phyloP scores from a whole-genome alignment of 2,797 vertebrate genomes.

The Sebastes baramenuke region DNA sequence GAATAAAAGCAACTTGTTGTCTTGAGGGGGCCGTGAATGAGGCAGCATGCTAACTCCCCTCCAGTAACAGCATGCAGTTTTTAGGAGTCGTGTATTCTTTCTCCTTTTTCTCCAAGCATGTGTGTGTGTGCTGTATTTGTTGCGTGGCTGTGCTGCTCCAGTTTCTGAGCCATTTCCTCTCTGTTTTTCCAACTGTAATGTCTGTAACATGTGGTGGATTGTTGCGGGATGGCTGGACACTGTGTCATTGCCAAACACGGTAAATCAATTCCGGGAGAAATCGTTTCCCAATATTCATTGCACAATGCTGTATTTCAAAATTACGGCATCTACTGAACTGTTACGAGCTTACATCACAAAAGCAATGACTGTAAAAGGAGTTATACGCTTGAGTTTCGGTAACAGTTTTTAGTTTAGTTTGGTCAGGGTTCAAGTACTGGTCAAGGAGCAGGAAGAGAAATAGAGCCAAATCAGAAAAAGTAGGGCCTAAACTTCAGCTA shows the following conservation, averaged over 20 bases:
- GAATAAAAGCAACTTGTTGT: conserved; percentile 71
- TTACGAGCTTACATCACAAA: neutral
- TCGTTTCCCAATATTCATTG: conserved; percentile 35
- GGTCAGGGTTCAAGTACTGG: neutral
- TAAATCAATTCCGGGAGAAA: conserved; percentile 46
- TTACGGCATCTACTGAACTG: neutral
- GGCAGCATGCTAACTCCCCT: conserved; percentile 41
- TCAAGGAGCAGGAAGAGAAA: neutral
- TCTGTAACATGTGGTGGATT: conserved; percentile 72
- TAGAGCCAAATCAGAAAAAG: neutral
- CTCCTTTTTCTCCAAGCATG: neutral
- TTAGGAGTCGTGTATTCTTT: conserved; percentile 19
- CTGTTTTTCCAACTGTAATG: conserved; percentile 57
- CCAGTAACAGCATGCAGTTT: conserved; percentile 42
- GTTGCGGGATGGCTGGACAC: conserved; percentile 48
- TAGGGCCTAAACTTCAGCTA: neutral
- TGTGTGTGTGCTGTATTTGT: conserved; percentile 20
- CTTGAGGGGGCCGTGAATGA: conserved; percentile 46
- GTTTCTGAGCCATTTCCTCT: conserved; percentile 55
- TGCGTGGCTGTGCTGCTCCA: conserved; percentile 41
- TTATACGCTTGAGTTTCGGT: neutral
- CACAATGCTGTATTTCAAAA: conserved; percentile 24
- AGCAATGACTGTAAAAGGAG: neutral
- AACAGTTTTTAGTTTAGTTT: neutral
- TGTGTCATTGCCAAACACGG: conserved; percentile 56